phyloP scores from a whole-genome alignment of 2,113 vertebrate genomes.

The Motacilla alba region DNA sequence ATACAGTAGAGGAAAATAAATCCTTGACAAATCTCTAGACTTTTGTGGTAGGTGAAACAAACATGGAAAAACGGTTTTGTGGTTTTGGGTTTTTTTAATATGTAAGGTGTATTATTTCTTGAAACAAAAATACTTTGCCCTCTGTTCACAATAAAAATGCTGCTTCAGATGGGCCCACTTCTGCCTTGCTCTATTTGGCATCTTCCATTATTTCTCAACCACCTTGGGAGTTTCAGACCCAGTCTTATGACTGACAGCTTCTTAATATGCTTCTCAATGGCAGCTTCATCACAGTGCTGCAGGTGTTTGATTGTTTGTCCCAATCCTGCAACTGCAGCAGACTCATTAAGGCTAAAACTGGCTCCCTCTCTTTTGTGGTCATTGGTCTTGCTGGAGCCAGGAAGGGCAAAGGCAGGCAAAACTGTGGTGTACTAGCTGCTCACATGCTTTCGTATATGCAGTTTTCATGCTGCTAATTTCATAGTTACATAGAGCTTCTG shows the following conservation, averaged over 20 bases:
- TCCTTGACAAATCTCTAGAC: neutral
- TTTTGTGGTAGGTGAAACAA: neutral
- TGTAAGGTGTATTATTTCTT: neutral
- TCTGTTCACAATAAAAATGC: neutral
- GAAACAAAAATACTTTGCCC: neutral
- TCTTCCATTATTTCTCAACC: neutral
- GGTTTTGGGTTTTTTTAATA: neutral
- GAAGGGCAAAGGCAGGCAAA: neutral
- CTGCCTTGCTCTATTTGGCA: accelerated
- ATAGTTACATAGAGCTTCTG: neutral
- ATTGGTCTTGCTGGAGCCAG: neutral
- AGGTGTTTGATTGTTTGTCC: neutral
- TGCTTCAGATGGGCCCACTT: neutral
- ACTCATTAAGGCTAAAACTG: neutral
- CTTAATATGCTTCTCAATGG: neutral
- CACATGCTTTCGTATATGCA: neutral
- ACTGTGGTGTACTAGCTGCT: neutral
- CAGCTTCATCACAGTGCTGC: neutral
- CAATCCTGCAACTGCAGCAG: neutral
- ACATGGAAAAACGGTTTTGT: neutral
- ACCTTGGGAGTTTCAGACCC: neutral
- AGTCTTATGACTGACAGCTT: neutral
- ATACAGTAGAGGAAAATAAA: neutral
- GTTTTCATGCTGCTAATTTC: neutral
- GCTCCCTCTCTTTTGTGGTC: neutral